Evolutionary conservation across 2,113 vertebrate genomes (phyloP).

Genomic region (Lepidothrix coronata): DNA sequence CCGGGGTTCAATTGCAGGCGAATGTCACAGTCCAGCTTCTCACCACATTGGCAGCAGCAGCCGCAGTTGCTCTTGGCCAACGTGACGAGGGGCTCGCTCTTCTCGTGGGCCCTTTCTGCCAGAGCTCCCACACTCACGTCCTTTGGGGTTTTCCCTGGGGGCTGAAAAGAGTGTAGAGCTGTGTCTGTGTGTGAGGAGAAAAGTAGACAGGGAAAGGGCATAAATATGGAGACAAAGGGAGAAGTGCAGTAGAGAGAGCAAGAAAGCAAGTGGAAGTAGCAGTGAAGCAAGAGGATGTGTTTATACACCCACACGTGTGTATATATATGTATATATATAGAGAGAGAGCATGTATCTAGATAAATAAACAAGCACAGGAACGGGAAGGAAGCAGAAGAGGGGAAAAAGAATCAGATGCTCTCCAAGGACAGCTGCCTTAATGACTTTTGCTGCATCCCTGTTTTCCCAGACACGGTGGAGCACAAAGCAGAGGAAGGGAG

Average conservation of each 20-base stretch:
- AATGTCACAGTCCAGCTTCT: slow-evolving; percentile 39
- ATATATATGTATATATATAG: background rate
- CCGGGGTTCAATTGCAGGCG: slow-evolving; percentile 21
- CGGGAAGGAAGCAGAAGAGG: background rate
- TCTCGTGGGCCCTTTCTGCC: background rate
- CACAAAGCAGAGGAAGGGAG: background rate
- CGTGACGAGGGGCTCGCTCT: background rate
- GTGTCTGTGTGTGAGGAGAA: background rate
- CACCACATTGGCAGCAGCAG: background rate
- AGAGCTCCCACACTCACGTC: background rate
- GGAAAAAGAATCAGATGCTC: background rate
- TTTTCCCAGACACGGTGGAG: background rate
- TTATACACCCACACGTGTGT: background rate
- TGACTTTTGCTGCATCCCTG: background rate
- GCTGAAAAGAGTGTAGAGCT: background rate
- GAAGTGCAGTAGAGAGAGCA: background rate
- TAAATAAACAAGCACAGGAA: background rate
- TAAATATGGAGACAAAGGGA: background rate
- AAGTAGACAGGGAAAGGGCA: background rate
- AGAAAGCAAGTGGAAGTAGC: background rate
- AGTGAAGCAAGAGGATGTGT: background rate
- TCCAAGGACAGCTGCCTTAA: background rate
- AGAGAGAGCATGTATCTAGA: too few species aligned
- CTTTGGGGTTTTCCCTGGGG: background rate
- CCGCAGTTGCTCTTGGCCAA: background rate